Percentiles rank a stretch among this genome's conserved stretches.
These are phyloP conservation scores for Lepus europaeus DNA, from an alignment of 2,113 vertebrate genomes.

Conservation along the genomic window DNA sequence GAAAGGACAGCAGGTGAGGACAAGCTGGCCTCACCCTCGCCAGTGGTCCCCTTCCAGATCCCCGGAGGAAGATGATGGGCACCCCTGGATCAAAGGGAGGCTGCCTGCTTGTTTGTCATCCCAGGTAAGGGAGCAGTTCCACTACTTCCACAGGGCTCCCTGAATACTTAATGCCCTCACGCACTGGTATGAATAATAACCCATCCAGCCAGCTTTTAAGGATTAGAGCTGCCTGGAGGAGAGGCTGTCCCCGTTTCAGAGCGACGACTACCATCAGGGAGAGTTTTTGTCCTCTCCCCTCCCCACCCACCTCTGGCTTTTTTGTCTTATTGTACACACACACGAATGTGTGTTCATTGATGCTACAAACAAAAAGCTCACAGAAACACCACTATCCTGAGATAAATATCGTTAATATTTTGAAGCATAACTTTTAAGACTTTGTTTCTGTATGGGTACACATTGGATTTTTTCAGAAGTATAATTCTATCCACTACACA, in stretches of 20 bases:
- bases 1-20: constrained; percentile 58
- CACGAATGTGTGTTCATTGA: background rate
- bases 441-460: background rate
- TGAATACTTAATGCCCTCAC: constrained; percentile 42
- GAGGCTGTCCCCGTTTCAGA: background rate
- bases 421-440: background rate
- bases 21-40: constrained; percentile 54
- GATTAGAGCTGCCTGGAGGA: background rate
- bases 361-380: constrained; percentile 19
- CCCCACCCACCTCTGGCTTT: background rate
- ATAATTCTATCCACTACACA: background rate
- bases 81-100: constrained; percentile 46
- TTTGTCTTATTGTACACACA: background rate
- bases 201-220: constrained; percentile 35
- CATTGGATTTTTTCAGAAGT: background rate
- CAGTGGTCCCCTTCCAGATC: constrained; percentile 45
- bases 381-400: background rate
- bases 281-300: background rate
- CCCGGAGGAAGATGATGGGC: constrained; percentile 38
- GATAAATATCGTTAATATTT: background rate
- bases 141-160: constrained; percentile 5
- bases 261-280: background rate
- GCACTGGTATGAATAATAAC: background rate
- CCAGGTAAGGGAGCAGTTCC: constrained; percentile 26
- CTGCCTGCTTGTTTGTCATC: constrained; percentile 17